Evolutionary conservation across 2,113 vertebrate genomes (phyloP), one percentile per base, ranked within the genome.

Genomic region (Gracilinanus agilis): DNA sequence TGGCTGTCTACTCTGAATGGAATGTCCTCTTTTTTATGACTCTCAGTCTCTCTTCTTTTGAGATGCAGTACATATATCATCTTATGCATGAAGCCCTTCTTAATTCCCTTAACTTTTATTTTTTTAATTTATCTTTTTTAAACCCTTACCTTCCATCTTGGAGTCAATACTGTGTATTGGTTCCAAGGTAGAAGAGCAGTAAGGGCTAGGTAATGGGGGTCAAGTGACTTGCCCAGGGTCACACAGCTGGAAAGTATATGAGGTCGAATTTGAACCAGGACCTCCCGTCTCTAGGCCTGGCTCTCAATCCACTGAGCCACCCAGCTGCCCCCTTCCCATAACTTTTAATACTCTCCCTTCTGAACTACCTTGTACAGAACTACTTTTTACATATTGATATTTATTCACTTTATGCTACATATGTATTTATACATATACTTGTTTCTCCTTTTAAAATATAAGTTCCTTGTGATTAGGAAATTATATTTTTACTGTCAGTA

Each of bases 1-100:
- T 67, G 29, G 27, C 27, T 67, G 29, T 29, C 1, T 89, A 44
- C 44, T 2, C n/a, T 24, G 13, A 25, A 44, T 27, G 16, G 54
- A 3, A 11, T 2, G 9, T 2, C 29, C 40, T 53, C 25, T 11
- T 40, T 4, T n/a, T 23, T 88, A 21, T 49, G 55, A 19, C 13
- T 54, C 3, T 53, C 0, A 55, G 0, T 0, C 8, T 9, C 19
- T 67, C 9, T 49, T 4, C 3, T 29, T 29, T 49, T 40, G 0
- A 9, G 44, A 34, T 23, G n/a, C 24, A 58, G 24, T 27, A 3
- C 56, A 58, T 58, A 9, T 11, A 67, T 67, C 58, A 67, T 67
- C 10, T 67, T 67, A 34, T 34, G 2, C 13, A 67, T 67, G 58
- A 67, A 67, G 10, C 29, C 11, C 34, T 67, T 67, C 29, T 67